Evolutionary conservation across 2,113 vertebrate species (phyloP).

Genomic region (Otolemur garnettii): DNA sequence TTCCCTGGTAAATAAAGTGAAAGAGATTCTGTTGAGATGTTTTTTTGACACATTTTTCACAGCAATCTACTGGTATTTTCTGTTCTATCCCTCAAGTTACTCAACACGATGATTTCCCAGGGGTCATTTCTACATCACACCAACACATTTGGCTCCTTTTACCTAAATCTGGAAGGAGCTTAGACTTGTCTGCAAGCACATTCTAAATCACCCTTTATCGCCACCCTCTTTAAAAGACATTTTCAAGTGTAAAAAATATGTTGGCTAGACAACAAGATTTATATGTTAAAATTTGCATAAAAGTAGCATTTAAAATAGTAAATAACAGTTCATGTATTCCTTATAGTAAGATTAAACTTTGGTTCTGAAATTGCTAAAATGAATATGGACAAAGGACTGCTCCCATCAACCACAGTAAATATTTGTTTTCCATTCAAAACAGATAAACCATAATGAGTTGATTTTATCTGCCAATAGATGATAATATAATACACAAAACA

Average conservation of each 20-base stretch:
- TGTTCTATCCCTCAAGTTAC: conserved; percentile 54
- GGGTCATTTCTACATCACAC: conserved; percentile 43
- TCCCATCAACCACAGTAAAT: not conserved
- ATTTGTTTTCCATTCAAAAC: conserved; percentile 48
- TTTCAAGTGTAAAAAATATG: not conserved
- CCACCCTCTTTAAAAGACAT: not conserved
- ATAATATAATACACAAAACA: not conserved
- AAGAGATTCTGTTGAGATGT: conserved; percentile 74
- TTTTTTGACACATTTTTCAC: conserved; percentile 79
- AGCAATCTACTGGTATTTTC: conserved; percentile 63
- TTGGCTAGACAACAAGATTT: not conserved
- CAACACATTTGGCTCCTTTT: conserved; percentile 63
- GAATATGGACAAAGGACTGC: not conserved
- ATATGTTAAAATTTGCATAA: conserved; percentile 27
- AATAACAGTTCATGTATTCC: not conserved
- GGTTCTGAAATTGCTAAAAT: conserved; percentile 3
- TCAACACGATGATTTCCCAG: conserved; percentile 78
- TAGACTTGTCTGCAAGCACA: not conserved
- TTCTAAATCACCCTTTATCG: not conserved
- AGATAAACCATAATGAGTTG: not conserved
- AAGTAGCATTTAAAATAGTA: not conserved
- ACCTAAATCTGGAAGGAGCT: conserved; percentile 26
- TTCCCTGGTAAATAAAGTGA: conserved; percentile 72
- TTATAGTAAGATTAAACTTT: not conserved
- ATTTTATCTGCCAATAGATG: conserved; percentile 18